Evolutionary conservation across 2,888 invertebrate species (phyloP), one percentile per base, ranked within the genome.

Genomic region (Chironomus tentans): DNA sequence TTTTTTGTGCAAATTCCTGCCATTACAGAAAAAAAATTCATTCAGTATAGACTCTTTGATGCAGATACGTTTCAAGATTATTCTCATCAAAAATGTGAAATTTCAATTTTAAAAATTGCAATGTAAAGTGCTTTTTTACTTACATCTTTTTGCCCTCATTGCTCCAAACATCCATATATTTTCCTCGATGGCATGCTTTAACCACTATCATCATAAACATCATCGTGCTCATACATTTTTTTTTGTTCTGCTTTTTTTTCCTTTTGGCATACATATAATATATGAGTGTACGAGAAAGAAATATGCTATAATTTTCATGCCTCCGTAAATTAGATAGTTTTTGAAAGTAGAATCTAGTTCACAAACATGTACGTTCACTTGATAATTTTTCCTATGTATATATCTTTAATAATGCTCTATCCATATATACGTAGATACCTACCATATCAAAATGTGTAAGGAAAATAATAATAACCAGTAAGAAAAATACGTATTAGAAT

Each of bases 271-370:
- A 28, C 13, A 48, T 38, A 38, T 38, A 5, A 38, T 38, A 10
- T 38, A 38, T 38, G 38, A 38, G 10, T 38, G 38, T 38, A 50
- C 50, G 15, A 15, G 13, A 15, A 15, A 21, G 18, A 70, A 48
- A 70, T 50, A 50, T 70, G 72, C 24, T 72, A 61, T 72, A 65
- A 73, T 73, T 73, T 73, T 47, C 65, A 18, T 73, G 73, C 65
- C 15, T 73, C 22, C 18, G 18, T 18, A 73, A 73, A 73, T 73
- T 73, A 65, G 73, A 73, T 28, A 47, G 61, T 61, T 73, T 48
- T 56, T 38, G 72, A 72, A 22, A 18, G 65, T 24, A 65, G 21
- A 73, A 73, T 65, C 65, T 73, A 73, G 73, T 73, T 73, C 73
- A 73, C 73, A 65, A 18, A 18, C 70, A 70, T 47, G n/a, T 38